Percentiles rank a stretch among this genome's conserved stretches.
phyloP scores from a whole-genome alignment of 2,113 vertebrate genomes.

The Callopanchax toddi region DNA sequence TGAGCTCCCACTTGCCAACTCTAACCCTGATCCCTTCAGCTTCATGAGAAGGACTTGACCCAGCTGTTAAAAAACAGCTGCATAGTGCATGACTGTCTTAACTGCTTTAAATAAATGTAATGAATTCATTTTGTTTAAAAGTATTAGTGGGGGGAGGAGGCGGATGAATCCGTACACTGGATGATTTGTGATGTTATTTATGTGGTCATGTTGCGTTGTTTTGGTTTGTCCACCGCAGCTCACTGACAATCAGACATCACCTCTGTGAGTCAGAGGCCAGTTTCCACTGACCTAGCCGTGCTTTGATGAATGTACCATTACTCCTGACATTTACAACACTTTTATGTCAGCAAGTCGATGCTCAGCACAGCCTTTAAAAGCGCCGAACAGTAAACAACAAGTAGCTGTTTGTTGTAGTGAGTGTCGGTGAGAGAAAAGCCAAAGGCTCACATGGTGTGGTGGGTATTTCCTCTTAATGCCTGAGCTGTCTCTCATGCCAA shows the following conservation, averaged over 20 bases:
- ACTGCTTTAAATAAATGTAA: conserved; percentile 68
- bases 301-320: conserved; percentile 65
- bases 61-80: conserved; percentile 43
- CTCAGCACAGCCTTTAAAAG: no score
- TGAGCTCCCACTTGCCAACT: conserved; percentile 56
- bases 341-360: no score
- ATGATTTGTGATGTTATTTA: conserved; percentile 76
- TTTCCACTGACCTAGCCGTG: conserved; percentile 51
- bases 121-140: conserved; percentile 55
- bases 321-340: no score
- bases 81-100: conserved; percentile 75
- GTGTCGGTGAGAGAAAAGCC: conserved; percentile 36
- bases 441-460: conserved; percentile 47
- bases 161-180: conserved; percentile 71
- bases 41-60: conserved; percentile 35
- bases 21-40: conserved; percentile 28
- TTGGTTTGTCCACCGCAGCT: conserved; percentile 50
- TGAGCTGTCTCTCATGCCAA: conserved; percentile 9
- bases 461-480: conserved; percentile 13
- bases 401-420: no score
- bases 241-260: conserved; percentile 75
- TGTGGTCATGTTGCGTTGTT: conserved; percentile 69
- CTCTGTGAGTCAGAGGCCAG: conserved; percentile 57
- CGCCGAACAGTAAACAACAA: no score
- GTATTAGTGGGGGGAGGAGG: conserved; percentile 40